Percentiles rank a stretch among this genome's conserved stretches.
These are phyloP conservation scores for Oreonectes daqikongensis DNA, from an alignment of 2,797 vertebrate genomes.

Conservation along the genomic window DNA sequence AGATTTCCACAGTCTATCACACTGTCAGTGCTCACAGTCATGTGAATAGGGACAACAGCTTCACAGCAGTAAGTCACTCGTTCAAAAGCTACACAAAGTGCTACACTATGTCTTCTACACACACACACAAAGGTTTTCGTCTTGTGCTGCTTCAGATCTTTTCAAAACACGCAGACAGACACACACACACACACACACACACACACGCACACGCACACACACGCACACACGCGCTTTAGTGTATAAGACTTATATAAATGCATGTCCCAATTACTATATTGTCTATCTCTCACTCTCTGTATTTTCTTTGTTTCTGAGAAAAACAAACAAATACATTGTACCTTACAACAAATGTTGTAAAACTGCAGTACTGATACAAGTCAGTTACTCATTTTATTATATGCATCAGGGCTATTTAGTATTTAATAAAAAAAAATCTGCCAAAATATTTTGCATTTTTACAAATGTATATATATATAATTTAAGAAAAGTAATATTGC, in stretches of 20 bases:
- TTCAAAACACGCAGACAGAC: not conserved
- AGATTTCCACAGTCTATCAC: not conserved
- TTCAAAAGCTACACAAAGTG: constrained; percentile 24
- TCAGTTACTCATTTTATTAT: not conserved
- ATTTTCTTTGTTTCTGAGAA: not conserved
- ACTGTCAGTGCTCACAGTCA: constrained; percentile 2
- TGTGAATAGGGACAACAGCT: constrained; percentile 5
- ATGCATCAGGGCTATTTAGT: too few relatives aligned
- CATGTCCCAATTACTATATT: constrained; percentile 34
- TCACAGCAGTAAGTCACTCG: constrained; percentile 9
- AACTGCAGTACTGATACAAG: not conserved
- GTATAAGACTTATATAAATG: constrained; percentile 23
- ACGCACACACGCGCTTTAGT: not conserved
- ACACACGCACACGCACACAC: too few relatives aligned
- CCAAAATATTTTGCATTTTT: too few relatives aligned
- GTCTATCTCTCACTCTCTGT: not conserved
- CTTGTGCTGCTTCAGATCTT: not conserved
- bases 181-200: not conserved
- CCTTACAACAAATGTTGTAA: not conserved
- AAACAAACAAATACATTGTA: not conserved
- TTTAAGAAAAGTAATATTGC: too few relatives aligned
- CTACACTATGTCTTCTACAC: not conserved
- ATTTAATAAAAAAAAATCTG: too few relatives aligned
- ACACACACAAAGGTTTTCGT: not conserved
- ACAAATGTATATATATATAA: too few relatives aligned